Evolutionary conservation across 2,113 vertebrate genomes (phyloP).

Genomic region (Crotalus horridus): DNA sequence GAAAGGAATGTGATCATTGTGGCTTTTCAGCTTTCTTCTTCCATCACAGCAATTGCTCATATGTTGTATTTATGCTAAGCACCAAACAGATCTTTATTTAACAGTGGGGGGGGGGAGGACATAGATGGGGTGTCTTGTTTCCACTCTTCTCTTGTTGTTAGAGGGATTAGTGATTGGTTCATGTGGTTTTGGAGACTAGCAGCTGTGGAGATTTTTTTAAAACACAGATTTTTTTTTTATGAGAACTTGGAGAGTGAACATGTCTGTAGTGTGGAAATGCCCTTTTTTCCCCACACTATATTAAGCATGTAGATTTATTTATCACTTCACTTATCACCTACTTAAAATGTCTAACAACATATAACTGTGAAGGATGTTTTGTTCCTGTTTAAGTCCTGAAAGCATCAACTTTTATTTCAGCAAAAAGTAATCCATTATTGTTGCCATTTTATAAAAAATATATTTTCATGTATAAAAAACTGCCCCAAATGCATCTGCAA

Average conservation of each 20-base stretch:
- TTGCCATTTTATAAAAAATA: not conserved
- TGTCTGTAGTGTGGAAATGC: not conserved
- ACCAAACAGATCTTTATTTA: not conserved
- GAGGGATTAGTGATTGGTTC: not conserved
- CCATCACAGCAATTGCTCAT: not conserved
- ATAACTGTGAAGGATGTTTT: not conserved
- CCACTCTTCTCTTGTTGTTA: not conserved
- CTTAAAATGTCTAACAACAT: not conserved
- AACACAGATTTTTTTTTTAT: not conserved
- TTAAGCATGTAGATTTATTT: not conserved
- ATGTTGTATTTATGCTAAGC: not conserved
- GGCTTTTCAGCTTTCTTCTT: not conserved
- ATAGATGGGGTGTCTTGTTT: not conserved
- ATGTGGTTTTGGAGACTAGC: not conserved
- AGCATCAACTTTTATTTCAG: not conserved
- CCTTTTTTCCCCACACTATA: not conserved
- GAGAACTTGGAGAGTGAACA: not conserved
- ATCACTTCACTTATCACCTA: not conserved
- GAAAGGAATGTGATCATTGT: not conserved
- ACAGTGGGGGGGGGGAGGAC: not conserved
- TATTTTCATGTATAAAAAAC: not conserved
- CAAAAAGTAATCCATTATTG: not conserved
- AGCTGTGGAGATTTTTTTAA: not conserved
- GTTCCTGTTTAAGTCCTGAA: not conserved
- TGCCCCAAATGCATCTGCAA: not conserved